A percentile compares a stretch with the other conserved stretches of the same genome.
phyloP scores from a whole-genome alignment of 2,113 vertebrate genomes.

The Chunga burmeisteri region DNA sequence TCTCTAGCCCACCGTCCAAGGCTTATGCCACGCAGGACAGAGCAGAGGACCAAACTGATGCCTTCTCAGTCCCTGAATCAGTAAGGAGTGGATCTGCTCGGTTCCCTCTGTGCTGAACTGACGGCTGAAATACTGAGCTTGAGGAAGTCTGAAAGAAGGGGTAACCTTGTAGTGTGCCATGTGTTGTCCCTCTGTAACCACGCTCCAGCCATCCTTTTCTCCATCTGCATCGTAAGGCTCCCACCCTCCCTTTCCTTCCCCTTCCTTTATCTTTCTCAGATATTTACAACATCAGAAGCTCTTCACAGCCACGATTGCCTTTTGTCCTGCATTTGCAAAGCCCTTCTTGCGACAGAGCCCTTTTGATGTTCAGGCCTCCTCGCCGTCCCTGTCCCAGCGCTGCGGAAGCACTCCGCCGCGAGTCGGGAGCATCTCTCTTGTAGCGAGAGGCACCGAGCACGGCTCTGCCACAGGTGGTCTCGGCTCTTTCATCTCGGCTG shows the following conservation, averaged over 20 bases:
- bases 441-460: accelerated
- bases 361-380: neutral
- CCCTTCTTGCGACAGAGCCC: neutral
- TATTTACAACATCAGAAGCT: neutral
- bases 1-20: accelerated
- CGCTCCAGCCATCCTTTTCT: neutral
- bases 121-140: neutral
- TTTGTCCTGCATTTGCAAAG: neutral
- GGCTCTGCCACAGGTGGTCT: neutral
- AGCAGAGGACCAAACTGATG: neutral
- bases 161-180: accelerated
- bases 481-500: neutral
- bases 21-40: accelerated
- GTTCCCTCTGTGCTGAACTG: neutral
- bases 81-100: accelerated
- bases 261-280: neutral
- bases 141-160: neutral
- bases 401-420: accelerated
- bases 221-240: neutral
- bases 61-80: neutral
- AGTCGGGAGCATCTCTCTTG: accelerated
- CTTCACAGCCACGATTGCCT: accelerated
- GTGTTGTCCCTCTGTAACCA: neutral
- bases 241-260: neutral
- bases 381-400: neutral